phyloP scores from a whole-genome alignment of 2,888 invertebrate genomes.

The Tryphoninae sp. region DNA sequence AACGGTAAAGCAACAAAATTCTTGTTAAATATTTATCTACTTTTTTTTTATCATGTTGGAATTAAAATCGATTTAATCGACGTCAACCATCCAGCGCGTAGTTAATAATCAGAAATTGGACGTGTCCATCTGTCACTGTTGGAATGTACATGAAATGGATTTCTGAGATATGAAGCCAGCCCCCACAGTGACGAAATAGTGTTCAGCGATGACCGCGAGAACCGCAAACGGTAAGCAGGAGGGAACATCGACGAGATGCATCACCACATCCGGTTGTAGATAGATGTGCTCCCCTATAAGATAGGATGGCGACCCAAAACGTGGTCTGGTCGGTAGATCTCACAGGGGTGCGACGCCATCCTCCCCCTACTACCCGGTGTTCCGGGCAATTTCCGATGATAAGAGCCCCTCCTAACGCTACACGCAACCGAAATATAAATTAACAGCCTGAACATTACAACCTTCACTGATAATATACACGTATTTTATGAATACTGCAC shows the following conservation, averaged over 20 bases:
- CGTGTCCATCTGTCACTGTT: conserved; percentile 58
- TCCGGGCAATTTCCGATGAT: conserved; percentile 64
- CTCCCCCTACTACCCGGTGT: conserved; percentile 27
- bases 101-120: conserved; percentile 54
- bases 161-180: conserved; percentile 36
- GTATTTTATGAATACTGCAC: not conserved
- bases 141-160: conserved; percentile 38
- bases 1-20: too few species aligned
- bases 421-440: conserved; percentile 35
- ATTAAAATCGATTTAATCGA: conserved; percentile 25
- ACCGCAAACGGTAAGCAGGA: not conserved
- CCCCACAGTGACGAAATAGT: conserved; percentile 23
- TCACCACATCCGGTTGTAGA: conserved; percentile 63
- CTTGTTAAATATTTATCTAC: too few species aligned
- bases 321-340: conserved; percentile 49
- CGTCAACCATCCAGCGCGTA: not conserved
- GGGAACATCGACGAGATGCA: conserved; percentile 54
- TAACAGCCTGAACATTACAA: conserved; percentile 11
- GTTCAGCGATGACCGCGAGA: conserved; percentile 39
- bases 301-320: conserved; percentile 36
- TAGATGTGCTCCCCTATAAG: conserved; percentile 53
- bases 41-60: not conserved
- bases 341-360: conserved; percentile 53
- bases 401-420: conserved; percentile 51
- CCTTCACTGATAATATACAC: conserved; percentile 11